Evolutionary conservation across 2,113 vertebrate genomes (phyloP), one percentile per base, ranked within the genome.

Genomic region (Numida meleagris): DNA sequence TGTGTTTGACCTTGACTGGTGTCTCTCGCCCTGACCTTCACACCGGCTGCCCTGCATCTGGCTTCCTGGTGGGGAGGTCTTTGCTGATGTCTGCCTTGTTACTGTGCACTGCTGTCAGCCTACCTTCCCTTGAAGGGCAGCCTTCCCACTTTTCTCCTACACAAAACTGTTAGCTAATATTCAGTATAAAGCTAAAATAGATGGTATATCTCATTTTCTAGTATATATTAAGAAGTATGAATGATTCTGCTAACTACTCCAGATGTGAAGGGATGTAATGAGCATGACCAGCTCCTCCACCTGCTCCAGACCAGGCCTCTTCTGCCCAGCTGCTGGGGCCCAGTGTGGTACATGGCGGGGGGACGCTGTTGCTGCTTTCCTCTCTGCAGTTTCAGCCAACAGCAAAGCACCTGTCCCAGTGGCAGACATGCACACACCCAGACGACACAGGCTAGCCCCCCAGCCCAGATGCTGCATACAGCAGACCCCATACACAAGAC

Each of bases 331-430:
- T 70, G 13, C 16, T 77, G 45, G 36, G 67, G 12, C 5, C 34
- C 11, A 59, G 34, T 7, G 18, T 2, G 1, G 12, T 24, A 12
- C 29, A 42, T 16, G 20, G 6, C 7, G 10, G 27, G 46, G 23
- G 10, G 5, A 45, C 2, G 34, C 0, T 2, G 27, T 13, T 46
- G 10, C 14, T n/a, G 20, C 36, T 51, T 61, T 6, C 20, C 25
- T 38, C 10, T n/a, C 25, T 21, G 29, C 38, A 65, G 27, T 8
- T 34, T 82, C 57, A 55, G 10, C 12, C n/a, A 46, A 7, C 20
- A 55, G 16, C 9, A 40, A 45, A 45, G 40, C 20, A 36, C 6
- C 8, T 29, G 10, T 25, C 15, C n/a, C 12, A 25, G 21, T 55
- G 20, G 25, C 10, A 33, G 31, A 57, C 9, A 38, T 12, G 31